Evolutionary conservation across 2,888 invertebrate species (phyloP).

Genomic region (Drepana falcataria): DNA sequence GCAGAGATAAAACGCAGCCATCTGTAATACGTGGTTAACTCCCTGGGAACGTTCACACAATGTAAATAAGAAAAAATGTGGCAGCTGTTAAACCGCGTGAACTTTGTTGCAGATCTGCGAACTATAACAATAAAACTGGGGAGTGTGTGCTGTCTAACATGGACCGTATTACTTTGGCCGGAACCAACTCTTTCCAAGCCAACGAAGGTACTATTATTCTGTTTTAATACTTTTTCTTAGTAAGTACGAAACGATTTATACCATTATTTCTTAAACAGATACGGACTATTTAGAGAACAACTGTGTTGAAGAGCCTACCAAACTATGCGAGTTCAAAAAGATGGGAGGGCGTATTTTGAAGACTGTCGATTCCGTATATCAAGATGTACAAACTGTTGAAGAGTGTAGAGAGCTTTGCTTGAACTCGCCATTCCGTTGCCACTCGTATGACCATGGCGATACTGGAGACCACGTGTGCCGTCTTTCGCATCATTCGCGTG

Average conservation of each 20-base stretch:
- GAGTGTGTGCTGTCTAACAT: slow-evolving; percentile 93
- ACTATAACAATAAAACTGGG: slow-evolving; percentile 91
- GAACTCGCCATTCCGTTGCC: slow-evolving; percentile 93
- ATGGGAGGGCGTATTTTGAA: slow-evolving; percentile 92
- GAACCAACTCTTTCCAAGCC: slow-evolving; percentile 86
- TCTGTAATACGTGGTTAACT: slow-evolving; percentile 26
- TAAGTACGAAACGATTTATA: slow-evolving; percentile 1
- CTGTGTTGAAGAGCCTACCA: slow-evolving; percentile 95
- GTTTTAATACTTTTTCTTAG: slow-evolving; percentile 6
- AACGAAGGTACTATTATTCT: slow-evolving; percentile 72
- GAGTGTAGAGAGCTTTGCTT: slow-evolving; percentile 93
- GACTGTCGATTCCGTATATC: slow-evolving; percentile 95
- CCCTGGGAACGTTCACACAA: slow-evolving; percentile 67
- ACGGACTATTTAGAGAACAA: slow-evolving; percentile 94
- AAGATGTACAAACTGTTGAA: slow-evolving; percentile 91
- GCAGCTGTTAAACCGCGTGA: slow-evolving; percentile 48
- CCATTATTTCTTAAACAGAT: slow-evolving; percentile 37
- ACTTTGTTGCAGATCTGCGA: slow-evolving; percentile 88
- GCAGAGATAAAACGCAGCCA: slow-evolving; percentile 15
- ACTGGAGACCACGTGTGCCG: slow-evolving; percentile 96
- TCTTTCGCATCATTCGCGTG: slow-evolving; percentile 93
- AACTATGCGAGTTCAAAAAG: slow-evolving; percentile 95
- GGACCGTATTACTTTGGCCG: slow-evolving; percentile 93
- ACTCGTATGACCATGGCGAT: slow-evolving; percentile 96
- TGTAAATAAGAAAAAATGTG: slow-evolving; percentile 43